A percentile compares a stretch with the other conserved stretches of the same genome.
These are phyloP conservation scores for Chymomyza procnemis DNA, from an alignment of 2,888 invertebrate genomes.

Conservation along the genomic window DNA sequence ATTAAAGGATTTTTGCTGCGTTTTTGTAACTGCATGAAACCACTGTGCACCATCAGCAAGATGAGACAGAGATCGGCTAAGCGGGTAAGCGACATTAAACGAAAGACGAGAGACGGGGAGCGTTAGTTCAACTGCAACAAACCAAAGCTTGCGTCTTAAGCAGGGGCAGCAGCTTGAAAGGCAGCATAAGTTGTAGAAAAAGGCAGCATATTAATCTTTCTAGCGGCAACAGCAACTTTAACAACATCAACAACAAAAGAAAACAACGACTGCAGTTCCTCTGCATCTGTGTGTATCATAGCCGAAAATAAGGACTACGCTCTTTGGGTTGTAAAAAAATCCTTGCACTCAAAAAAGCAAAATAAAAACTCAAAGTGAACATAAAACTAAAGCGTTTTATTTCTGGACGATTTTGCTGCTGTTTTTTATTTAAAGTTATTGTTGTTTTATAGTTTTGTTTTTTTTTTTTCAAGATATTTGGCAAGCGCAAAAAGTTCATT, in stretches of 20 bases:
- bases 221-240: conserved; percentile 45
- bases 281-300: neutral
- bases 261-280: conserved; percentile 3
- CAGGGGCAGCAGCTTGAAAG: conserved; percentile 47
- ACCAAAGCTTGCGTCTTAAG: conserved; percentile 37
- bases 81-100: neutral
- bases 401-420: neutral
- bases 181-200: conserved; percentile 68
- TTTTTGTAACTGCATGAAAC: no score
- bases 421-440: neutral
- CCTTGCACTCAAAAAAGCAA: conserved; percentile 35
- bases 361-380: conserved; percentile 30
- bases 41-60: neutral
- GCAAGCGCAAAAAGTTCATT: neutral
- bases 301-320: neutral
- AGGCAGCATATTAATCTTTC: conserved; percentile 68
- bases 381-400: conserved; percentile 46
- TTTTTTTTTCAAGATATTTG: conserved; percentile 21
- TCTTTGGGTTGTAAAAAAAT: conserved; percentile 6
- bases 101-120: neutral
- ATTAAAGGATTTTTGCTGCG: no score
- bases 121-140: conserved; percentile 25
- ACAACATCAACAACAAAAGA: conserved; percentile 31
- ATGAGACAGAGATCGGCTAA: neutral
- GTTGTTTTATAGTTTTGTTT: neutral